Evolutionary conservation across 2,888 invertebrate species (phyloP), one percentile per base, ranked within the genome.

Genomic region (Gryllus longicercus): DNA sequence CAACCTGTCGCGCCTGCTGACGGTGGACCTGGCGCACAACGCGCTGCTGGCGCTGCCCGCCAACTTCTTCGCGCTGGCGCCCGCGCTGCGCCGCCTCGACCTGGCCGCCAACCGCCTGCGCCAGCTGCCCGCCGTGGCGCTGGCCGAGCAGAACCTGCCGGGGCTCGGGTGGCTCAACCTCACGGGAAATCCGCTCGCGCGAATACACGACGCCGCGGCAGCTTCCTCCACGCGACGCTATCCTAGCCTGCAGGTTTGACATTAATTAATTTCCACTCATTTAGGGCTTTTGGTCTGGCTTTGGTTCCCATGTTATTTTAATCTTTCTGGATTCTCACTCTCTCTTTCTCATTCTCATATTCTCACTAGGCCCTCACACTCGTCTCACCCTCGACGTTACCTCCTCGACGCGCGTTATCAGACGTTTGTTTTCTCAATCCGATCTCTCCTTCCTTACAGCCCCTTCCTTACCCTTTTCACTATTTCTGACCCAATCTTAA

Each of bases 21-120:
- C 91, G 14, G 91, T 95, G 81, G 94, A 95, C 86, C 89, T 96
- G 80, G 94, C 93, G 84, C 91, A 91, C 80, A 96, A 96, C 86
- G 89, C 91, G 83, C 86, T 96, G 83, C 91, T 93, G 51, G 92
- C 93, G 81, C 88, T 96, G 82, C 94, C 95, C 51, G 92, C 93
- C 38, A 95, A 95, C 86, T 95, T 96, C 87, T 92, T 96, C 83
- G 91, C 93, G 83, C 91, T 93, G 85, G 93, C 94, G 12, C 88
- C 91, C 81, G 90, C 92, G 76, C 86, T 95, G 77, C 91, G 93
- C 82, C 92, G 93, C 83, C 91, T 96, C 80, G 95, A 96, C 85
- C 86, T 96, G 82, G 93, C 96, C 1, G 90, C 89, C 82, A 96
- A 96, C 88, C 90, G 92, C 79, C 94, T 96, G 84, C 91, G 92